These are phyloP conservation scores for Orchestes rusci DNA, from an alignment of 2,888 invertebrate species.

Conservation along the genomic window DNA sequence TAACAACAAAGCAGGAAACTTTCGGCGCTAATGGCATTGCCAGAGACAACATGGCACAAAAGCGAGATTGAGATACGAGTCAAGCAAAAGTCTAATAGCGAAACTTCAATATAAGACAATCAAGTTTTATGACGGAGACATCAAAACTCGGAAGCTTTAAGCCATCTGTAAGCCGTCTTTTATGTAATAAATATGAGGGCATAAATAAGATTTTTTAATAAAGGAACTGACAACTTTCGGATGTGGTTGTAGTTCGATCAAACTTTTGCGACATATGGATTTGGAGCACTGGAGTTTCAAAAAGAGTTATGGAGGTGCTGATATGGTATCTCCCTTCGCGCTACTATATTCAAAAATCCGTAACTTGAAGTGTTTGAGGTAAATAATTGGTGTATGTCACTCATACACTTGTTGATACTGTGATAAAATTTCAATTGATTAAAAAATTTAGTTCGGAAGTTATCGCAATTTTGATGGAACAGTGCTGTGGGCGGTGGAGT, in stretches of 20 bases:
- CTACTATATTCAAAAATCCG: no score
- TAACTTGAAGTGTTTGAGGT: no score
- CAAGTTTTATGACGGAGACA: constrained; percentile 42
- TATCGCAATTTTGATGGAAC: no score
- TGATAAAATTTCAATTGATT: no score
- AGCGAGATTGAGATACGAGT: constrained; percentile 26
- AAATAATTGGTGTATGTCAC: no score
- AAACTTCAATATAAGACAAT: constrained; percentile 43
- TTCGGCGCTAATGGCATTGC: constrained; percentile 20
- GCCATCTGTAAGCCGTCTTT: constrained; percentile 23
- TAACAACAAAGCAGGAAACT: constrained; percentile 16
- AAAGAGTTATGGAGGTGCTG: no score
- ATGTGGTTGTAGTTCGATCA: background rate
- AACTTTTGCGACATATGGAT: background rate
- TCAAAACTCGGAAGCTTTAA: constrained; percentile 38
- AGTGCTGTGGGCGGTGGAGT: no score
- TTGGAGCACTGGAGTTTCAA: no score
- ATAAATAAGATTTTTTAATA: constrained; percentile 21
- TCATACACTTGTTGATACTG: no score
- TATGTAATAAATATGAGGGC: constrained; percentile 15
- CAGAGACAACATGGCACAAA: constrained; percentile 13
- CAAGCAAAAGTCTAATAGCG: constrained; percentile 37
- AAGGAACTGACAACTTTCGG: constrained; percentile 4
- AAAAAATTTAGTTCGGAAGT: no score
- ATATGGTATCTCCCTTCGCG: no score